Evolutionary conservation across 2,797 vertebrate species (phyloP).

Genomic region (Enteromius viviparus): DNA sequence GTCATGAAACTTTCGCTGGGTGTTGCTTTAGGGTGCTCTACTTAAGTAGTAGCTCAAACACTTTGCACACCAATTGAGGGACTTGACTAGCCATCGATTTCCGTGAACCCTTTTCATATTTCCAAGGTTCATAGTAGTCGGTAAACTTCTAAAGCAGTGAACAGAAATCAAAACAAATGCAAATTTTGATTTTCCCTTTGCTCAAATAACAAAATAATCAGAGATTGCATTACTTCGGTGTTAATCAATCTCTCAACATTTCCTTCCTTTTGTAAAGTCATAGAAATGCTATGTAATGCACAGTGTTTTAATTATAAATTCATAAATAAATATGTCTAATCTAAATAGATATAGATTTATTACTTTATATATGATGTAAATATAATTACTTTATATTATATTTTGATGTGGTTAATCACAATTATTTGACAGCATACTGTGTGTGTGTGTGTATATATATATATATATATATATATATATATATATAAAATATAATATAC

Average conservation of each 20-base stretch:
- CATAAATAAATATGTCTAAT: too few relatives aligned
- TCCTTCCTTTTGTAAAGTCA: too few relatives aligned
- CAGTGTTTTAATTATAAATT: not conserved
- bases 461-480: too few relatives aligned
- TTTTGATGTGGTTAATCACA: too few relatives aligned
- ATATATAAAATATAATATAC: too few relatives aligned
- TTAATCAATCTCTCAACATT: too few relatives aligned
- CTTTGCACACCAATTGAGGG: not conserved
- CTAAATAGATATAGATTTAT: too few relatives aligned
- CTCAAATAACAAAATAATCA: not conserved
- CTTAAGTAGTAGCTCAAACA: not conserved
- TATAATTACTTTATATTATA: too few relatives aligned
- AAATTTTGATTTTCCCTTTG: not conserved
- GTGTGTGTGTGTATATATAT: too few relatives aligned
- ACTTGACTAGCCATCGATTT: not conserved
- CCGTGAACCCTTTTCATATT: not conserved
- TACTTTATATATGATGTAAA: too few relatives aligned
- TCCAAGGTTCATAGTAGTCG: not conserved
- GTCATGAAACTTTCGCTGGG: not conserved
- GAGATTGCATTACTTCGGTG: not conserved
- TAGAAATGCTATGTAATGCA: not conserved
- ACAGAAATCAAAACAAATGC: not conserved
- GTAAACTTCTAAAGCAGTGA: not conserved
- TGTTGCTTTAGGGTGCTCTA: not conserved
- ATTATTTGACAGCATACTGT: too few relatives aligned